Evolutionary conservation across 2,888 invertebrate species (phyloP).

Genomic region (Drosophila macrospina): DNA sequence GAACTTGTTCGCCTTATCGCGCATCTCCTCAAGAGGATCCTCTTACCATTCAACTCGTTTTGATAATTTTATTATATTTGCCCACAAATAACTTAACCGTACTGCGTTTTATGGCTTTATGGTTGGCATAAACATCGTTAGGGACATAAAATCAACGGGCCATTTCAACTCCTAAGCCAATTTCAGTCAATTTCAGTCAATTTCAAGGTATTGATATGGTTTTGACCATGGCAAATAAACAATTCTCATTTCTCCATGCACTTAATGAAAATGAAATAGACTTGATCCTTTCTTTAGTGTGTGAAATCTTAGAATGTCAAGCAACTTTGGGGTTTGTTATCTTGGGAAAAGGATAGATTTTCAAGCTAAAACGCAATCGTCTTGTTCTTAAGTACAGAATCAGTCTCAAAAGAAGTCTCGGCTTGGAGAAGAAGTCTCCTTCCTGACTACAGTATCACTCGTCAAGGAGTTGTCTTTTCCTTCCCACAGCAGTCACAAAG

Average conservation of each 20-base stretch:
- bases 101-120: constrained; percentile 59
- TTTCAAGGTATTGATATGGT: constrained; percentile 48
- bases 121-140: constrained; percentile 55
- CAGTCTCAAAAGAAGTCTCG: no score
- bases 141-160: constrained; percentile 13
- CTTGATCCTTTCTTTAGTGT: not conserved
- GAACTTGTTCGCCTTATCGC: constrained; percentile 57
- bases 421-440: no score
- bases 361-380: no score
- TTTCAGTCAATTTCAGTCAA: constrained; percentile 46
- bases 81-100: constrained; percentile 68
- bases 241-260: constrained; percentile 42
- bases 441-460: no score
- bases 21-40: constrained; percentile 57
- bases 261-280: constrained; percentile 42
- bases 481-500: no score
- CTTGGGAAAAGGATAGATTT: no score
- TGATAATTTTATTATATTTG: constrained; percentile 77
- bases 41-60: constrained; percentile 69
- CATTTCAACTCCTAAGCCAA: constrained; percentile 32
- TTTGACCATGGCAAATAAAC: constrained; percentile 28
- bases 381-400: no score
- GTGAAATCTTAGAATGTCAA: not conserved
- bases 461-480: no score
- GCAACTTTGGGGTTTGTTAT: no score